These are phyloP conservation scores for Agelastica alni DNA, from an alignment of 2,888 invertebrate species.

Conservation along the genomic window DNA sequence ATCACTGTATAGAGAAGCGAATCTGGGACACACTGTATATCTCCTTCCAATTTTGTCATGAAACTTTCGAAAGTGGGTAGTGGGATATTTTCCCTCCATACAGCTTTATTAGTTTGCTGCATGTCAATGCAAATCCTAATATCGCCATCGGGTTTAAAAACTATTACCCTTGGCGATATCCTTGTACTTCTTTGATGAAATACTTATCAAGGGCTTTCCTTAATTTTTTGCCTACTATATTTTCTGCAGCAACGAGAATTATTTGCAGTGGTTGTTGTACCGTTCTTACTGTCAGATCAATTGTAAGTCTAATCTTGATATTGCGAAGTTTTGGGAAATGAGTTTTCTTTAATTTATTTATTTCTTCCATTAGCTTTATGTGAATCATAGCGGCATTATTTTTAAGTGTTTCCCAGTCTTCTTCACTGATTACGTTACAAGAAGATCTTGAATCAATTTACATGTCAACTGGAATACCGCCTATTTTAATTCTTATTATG, in stretches of 20 bases:
- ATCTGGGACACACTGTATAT: too few species aligned
- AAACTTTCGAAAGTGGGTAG: slow-evolving; percentile 40
- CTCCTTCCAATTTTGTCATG: too few species aligned
- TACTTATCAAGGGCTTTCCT: slow-evolving; percentile 31
- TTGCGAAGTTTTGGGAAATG: not conserved
- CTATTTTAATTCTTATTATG: too few species aligned
- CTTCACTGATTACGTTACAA: slow-evolving; percentile 10
- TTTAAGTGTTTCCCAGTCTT: too few species aligned
- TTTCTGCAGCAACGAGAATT: slow-evolving; percentile 27
- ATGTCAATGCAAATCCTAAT: slow-evolving; percentile 50
- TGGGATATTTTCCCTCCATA: slow-evolving; percentile 40
- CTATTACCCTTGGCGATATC: slow-evolving; percentile 48
- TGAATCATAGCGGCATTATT: too few species aligned
- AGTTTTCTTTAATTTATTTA: too few species aligned
- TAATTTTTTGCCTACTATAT: slow-evolving; percentile 29
- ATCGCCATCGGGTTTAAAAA: slow-evolving; percentile 36
- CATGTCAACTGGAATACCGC: too few species aligned
- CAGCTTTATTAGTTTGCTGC: slow-evolving; percentile 46
- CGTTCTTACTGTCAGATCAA: slow-evolving; percentile 14
- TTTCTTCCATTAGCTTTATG: too few species aligned
- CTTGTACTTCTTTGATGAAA: slow-evolving; percentile 48
- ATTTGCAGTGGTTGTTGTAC: too few species aligned
- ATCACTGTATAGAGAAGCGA: too few species aligned
- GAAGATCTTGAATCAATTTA: slow-evolving; percentile 16
- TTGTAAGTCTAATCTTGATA: not conserved